These are phyloP conservation scores for Ditula angustiorana DNA, from an alignment of 2,888 invertebrate genomes.

Conservation along the genomic window DNA sequence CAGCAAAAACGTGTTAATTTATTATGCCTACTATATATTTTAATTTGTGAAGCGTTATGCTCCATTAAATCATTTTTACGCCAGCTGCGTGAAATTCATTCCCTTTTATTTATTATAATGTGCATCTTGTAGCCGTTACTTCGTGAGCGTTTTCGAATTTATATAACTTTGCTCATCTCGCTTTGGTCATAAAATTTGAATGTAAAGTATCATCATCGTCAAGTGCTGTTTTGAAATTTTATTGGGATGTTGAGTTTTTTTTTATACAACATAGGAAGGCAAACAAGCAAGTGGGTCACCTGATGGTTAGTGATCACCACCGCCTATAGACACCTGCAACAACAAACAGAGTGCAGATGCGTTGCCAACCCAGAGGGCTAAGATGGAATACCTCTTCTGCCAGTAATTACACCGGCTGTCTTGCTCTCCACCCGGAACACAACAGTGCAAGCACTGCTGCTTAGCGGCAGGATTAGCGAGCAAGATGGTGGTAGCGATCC, in stretches of 20 bases:
- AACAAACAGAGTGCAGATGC: too few relatives aligned
- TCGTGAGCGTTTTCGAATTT: conserved; percentile 6
- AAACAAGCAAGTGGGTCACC: too few relatives aligned
- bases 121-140: conserved; percentile 42
- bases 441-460: too few relatives aligned
- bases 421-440: too few relatives aligned
- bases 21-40: conserved; percentile 56
- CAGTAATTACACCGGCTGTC: too few relatives aligned
- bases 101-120: conserved; percentile 58
- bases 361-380: too few relatives aligned
- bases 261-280: too few relatives aligned
- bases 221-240: background rate
- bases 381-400: too few relatives aligned
- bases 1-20: conserved; percentile 58
- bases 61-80: conserved; percentile 62
- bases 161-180: background rate
- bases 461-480: too few relatives aligned
- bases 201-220: background rate
- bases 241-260: background rate
- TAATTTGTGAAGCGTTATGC: conserved; percentile 64
- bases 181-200: conserved; percentile 1
- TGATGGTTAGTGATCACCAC: too few relatives aligned
- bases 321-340: too few relatives aligned
- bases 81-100: conserved; percentile 3
- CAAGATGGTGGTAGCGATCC: too few relatives aligned